A percentile compares a stretch with the other conserved stretches of the same genome.
phyloP scores from a whole-genome alignment of 2,113 vertebrate genomes.

The Rhinoderma darwinii region DNA sequence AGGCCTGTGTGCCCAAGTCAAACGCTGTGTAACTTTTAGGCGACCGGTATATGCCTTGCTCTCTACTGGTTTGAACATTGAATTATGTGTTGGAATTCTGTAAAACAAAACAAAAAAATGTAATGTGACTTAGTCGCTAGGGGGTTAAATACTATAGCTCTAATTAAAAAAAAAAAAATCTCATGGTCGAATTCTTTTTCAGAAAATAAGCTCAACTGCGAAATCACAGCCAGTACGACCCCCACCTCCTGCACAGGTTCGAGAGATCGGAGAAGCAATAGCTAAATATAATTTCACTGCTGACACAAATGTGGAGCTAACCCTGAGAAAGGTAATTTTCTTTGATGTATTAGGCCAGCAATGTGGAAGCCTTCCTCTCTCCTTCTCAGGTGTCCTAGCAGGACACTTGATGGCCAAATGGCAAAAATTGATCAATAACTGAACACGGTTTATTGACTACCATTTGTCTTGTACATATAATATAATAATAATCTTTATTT shows the following conservation, averaged over 20 bases:
- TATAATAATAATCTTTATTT: too few species aligned
- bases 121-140: too few species aligned
- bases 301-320: constrained; percentile 95
- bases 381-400: not conserved
- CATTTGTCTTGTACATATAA: too few species aligned
- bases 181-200: constrained; percentile 39
- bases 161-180: too few species aligned
- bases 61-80: too few species aligned
- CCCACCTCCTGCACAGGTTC: constrained; percentile 89
- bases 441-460: not conserved
- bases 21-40: too few species aligned
- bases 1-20: too few species aligned
- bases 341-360: not conserved
- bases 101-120: too few species aligned
- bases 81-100: too few species aligned
- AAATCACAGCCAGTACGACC: constrained; percentile 92
- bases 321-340: constrained; percentile 87
- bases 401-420: not conserved
- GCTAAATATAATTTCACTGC: constrained; percentile 96
- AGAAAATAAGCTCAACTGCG: constrained; percentile 87
- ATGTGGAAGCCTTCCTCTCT: not conserved
- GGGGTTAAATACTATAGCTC: too few species aligned
- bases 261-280: constrained; percentile 93
- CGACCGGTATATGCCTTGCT: too few species aligned
- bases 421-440: not conserved